Conservation (phyloP, 2,888 invertebrate genomes). For the Trilocha varians region DNA sequence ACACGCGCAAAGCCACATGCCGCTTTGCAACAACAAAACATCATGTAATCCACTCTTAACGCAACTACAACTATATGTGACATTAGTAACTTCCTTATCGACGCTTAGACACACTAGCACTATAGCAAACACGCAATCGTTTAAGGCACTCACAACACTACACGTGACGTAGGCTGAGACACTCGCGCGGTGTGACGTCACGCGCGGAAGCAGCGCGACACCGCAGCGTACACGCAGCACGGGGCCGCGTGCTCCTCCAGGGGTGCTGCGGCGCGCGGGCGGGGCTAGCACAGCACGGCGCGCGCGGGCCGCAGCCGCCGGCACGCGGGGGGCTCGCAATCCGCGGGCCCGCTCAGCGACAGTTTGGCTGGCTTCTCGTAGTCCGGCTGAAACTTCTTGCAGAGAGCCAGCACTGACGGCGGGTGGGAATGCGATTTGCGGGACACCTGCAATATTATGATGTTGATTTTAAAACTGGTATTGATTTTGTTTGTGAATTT, state of each 20-base stretch:
- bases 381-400: constrained; percentile 71
- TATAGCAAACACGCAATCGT: no score
- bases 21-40: no score
- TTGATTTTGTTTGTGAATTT: neutral
- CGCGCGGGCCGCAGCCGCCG: constrained; percentile 24
- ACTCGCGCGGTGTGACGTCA: no score
- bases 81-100: constrained; percentile 25
- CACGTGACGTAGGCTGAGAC: no score
- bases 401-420: constrained; percentile 66
- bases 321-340: constrained; percentile 20
- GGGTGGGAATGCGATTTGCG: constrained; percentile 74
- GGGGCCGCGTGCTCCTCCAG: no score
- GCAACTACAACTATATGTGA: no score
- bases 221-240: no score
- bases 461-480: neutral
- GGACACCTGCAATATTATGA: constrained; percentile 45
- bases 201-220: no score
- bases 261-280: constrained; percentile 7
- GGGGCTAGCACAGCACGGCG: constrained; percentile 52
- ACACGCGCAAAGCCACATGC: no score
- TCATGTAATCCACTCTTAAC: neutral
- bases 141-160: no score
- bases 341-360: constrained; percentile 23
- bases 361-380: constrained; percentile 63
- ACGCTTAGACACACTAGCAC: neutral